phyloP scores from a whole-genome alignment of 2,888 invertebrate genomes.

The Labia minor region DNA sequence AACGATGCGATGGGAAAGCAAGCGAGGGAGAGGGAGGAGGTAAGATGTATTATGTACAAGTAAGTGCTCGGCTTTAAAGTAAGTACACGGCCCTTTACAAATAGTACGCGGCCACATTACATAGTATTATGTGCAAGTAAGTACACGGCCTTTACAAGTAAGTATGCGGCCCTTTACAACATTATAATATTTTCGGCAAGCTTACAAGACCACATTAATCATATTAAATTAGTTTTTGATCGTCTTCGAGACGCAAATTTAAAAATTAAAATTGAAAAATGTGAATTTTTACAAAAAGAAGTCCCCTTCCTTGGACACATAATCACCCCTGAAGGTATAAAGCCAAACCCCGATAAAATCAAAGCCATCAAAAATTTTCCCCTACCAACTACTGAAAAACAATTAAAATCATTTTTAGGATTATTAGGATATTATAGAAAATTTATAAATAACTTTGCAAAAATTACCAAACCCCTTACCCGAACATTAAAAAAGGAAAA shows the following conservation, averaged over 20 bases:
- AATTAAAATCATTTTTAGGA: not conserved
- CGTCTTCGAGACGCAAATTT: not conserved
- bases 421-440: not conserved
- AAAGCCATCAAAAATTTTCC: not conserved
- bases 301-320: constrained; percentile 15
- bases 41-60: too few relatives aligned
- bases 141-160: too few relatives aligned
- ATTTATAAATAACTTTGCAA: not conserved
- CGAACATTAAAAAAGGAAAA: not conserved
- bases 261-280: not conserved
- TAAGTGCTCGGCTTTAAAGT: too few relatives aligned
- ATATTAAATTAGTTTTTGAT: not conserved
- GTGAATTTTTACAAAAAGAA: not conserved
- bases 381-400: not conserved
- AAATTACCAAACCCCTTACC: not conserved
- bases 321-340: not conserved
- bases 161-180: too few relatives aligned
- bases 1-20: too few relatives aligned
- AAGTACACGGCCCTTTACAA: too few relatives aligned
- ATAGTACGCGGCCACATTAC: too few relatives aligned
- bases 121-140: too few relatives aligned
- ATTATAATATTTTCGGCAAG: too few relatives aligned
- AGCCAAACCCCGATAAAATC: constrained; percentile 15
- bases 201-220: too few relatives aligned
- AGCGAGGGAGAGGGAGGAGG: too few relatives aligned